A percentile compares a stretch with the other conserved stretches of the same genome.
These are phyloP conservation scores for Nixonia krombeini DNA, from an alignment of 1,140 invertebrate genomes.

Conservation along the genomic window DNA sequence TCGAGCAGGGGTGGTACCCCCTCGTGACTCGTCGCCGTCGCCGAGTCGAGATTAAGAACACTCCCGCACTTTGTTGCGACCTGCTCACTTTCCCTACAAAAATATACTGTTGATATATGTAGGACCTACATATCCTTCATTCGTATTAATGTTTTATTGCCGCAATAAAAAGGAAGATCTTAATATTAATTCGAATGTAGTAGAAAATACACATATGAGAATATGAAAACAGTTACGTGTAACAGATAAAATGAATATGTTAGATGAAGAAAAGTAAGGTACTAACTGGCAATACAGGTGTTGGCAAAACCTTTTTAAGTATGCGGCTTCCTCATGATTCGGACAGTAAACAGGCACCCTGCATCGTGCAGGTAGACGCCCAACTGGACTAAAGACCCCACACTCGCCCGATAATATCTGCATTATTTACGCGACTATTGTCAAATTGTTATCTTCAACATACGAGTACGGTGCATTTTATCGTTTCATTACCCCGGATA, in stretches of 20 bases:
- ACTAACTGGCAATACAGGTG: neutral
- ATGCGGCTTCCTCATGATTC: constrained; percentile 16
- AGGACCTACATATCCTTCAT: too few species aligned
- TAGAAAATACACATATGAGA: too few species aligned
- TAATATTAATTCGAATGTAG: too few species aligned
- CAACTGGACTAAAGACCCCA: constrained; percentile 6
- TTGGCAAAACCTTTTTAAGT: constrained; percentile 1
- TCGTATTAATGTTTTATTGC: too few species aligned
- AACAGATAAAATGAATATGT: too few species aligned
- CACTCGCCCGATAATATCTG: constrained; percentile 8
- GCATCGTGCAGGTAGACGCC: constrained; percentile 14
- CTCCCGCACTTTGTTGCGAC: neutral
- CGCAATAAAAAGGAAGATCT: too few species aligned
- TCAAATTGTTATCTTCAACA: too few species aligned
- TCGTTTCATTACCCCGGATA: too few species aligned
- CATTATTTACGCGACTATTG: constrained; percentile 18
- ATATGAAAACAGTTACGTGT: too few species aligned
- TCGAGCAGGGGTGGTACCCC: constrained; percentile 23
- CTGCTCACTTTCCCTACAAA: neutral
- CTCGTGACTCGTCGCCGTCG: neutral
- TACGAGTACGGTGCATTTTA: too few species aligned
- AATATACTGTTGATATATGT: too few species aligned
- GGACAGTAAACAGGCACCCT: constrained; percentile 26
- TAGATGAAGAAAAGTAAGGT: neutral
- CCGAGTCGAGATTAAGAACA: neutral